phyloP scores from a whole-genome alignment of 2,797 vertebrate genomes.

The Sebastiscus tertius region DNA sequence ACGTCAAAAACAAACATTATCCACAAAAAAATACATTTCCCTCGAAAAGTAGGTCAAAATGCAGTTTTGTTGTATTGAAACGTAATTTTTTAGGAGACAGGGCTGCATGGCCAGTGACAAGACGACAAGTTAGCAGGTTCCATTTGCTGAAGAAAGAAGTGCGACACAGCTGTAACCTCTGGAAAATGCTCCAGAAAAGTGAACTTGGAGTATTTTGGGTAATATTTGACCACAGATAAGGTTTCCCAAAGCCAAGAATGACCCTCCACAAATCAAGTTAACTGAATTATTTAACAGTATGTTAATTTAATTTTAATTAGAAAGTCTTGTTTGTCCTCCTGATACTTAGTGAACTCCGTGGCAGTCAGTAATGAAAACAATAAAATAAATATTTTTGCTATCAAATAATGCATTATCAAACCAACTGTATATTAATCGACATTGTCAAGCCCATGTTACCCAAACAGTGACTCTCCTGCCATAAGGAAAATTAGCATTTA shows the following conservation, averaged over 20 bases:
- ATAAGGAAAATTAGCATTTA: conserved; percentile 69
- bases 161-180: not conserved
- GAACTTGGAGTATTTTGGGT: not conserved
- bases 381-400: conserved; percentile 2
- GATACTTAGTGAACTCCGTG: not conserved
- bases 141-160: too few species aligned
- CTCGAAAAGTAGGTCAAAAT: too few species aligned
- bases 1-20: too few species aligned
- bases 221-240: not conserved
- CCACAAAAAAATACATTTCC: too few species aligned
- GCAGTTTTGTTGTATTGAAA: too few species aligned
- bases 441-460: conserved; percentile 46
- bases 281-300: conserved; percentile 2
- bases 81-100: too few species aligned
- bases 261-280: not conserved
- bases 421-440: conserved; percentile 40
- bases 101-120: not conserved
- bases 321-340: not conserved
- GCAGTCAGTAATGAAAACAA: conserved; percentile 21
- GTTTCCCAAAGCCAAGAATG: not conserved
- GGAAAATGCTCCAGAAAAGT: not conserved
- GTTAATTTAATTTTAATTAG: conserved; percentile 22
- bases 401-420: conserved; percentile 50
- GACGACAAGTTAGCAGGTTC: not conserved
- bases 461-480: conserved; percentile 47